Evolutionary conservation across 2,888 invertebrate genomes (phyloP), one percentile per base, ranked within the genome.

Genomic region (Xiphydria camelus): DNA sequence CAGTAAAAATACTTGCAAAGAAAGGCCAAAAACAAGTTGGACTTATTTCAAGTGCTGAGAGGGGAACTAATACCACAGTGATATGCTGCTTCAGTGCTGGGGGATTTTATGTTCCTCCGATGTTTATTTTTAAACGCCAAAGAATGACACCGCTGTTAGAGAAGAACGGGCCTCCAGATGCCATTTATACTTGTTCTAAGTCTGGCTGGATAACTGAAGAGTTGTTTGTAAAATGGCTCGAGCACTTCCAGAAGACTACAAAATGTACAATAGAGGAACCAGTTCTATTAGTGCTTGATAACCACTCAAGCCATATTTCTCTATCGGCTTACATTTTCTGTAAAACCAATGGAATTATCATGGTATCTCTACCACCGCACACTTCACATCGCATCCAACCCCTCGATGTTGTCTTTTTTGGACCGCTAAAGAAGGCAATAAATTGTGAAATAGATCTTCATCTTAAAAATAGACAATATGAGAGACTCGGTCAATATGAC

Each of bases 261-360:
- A 32, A 49, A 18, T 45, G 52, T 12, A 39, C 47, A 2, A 6
- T 12, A 25, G 45, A 48, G 3, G 51, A 62, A 51, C 72, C 68
- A 15, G 57, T 71, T 14, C 47, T 75, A 20, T 58, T 73, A 46
- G 43, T 68, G n/a, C 45, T 64, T 12, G 61, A 65, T 40, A 64
- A 64, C 41, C 66, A 67, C 47, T 39, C 44, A 19, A 60, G 62
- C 50, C 71, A 66, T 37, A 45, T 54, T 15, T 51, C 58, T 10
- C 35, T 60, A 1, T 45, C 54, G 5, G 47, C 47, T 12, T 45
- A 47, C 10, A 48, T 55, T 7, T 53, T 42, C 35, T 53, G 55
- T 31, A 17, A 33, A 10, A 29, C 29, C 4, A 44, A 56, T 26
- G 35, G 51, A 31, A 59, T 61, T 19, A 32, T 42, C 7, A 31